Conservation (phyloP, 2,888 invertebrate genomes). For the Rhodophaea formosa region DNA sequence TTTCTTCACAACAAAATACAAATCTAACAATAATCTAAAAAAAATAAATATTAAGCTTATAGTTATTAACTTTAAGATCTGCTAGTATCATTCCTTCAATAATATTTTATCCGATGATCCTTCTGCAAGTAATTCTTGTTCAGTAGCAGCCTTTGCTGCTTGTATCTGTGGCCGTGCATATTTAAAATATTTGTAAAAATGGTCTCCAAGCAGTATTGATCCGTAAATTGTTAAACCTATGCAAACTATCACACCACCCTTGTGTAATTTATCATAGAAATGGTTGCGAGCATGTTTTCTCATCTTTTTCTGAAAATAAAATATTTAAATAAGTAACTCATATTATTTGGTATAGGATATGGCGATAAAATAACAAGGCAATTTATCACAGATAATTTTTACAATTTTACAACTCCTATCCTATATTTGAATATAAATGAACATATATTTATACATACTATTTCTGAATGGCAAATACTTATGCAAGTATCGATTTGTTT, state of each 20-base stretch:
- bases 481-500: no score
- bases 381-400: no score
- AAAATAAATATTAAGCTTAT: constrained; percentile 9
- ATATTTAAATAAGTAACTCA: neutral
- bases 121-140: constrained; percentile 72
- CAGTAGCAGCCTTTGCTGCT: constrained; percentile 56
- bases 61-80: neutral
- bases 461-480: no score
- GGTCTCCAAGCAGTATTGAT: constrained; percentile 52
- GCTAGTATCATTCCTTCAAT: constrained; percentile 34
- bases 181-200: constrained; percentile 65
- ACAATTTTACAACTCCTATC: no score
- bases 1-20: constrained; percentile 24
- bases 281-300: constrained; percentile 64
- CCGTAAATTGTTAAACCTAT: constrained; percentile 66
- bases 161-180: constrained; percentile 67
- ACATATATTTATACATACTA: no score
- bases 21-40: constrained; percentile 22
- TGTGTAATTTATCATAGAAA: constrained; percentile 73
- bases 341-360: neutral
- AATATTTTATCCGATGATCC: constrained; percentile 66
- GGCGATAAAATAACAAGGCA: no score
- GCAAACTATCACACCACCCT: constrained; percentile 67
- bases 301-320: constrained; percentile 53
- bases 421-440: no score